These are phyloP conservation scores for Xiphophorus birchmanni DNA, from an alignment of 2,797 vertebrate genomes.

Conservation along the genomic window DNA sequence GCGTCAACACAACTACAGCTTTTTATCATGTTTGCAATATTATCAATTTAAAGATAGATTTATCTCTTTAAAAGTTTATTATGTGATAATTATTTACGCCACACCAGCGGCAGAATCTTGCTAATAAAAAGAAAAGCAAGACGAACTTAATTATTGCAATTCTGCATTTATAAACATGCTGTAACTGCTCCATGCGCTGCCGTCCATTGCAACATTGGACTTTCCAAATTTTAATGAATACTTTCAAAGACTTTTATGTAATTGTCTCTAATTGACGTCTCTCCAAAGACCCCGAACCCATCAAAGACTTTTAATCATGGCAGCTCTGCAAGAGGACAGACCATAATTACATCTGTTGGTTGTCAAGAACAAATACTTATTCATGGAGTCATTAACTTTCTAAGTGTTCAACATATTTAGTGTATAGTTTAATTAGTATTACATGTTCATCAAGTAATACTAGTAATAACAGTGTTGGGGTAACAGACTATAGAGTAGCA, in stretches of 20 bases:
- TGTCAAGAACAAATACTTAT: background rate
- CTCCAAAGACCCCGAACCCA: background rate
- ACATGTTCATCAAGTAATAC: background rate
- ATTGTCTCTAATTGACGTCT: background rate
- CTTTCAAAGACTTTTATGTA: background rate
- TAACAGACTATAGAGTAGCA: background rate
- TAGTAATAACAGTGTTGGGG: background rate
- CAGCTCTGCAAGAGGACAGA: background rate
- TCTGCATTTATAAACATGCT: background rate
- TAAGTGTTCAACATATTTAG: background rate
- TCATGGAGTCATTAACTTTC: background rate
- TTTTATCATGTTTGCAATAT: background rate
- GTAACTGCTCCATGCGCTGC: background rate
- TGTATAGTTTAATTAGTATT: background rate
- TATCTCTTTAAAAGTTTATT: background rate
- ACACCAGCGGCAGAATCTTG: background rate
- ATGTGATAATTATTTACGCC: background rate
- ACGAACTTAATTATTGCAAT: background rate
- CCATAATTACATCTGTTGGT: background rate
- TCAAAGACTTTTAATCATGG: background rate
- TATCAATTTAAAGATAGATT: background rate
- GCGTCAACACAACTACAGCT: background rate
- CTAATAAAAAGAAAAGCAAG: background rate
- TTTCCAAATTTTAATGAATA: background rate
- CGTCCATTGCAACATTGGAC: background rate